Base-by-base conservation (phyloP, 2,888 invertebrate species). In the Pollenia angustigena region DNA sequence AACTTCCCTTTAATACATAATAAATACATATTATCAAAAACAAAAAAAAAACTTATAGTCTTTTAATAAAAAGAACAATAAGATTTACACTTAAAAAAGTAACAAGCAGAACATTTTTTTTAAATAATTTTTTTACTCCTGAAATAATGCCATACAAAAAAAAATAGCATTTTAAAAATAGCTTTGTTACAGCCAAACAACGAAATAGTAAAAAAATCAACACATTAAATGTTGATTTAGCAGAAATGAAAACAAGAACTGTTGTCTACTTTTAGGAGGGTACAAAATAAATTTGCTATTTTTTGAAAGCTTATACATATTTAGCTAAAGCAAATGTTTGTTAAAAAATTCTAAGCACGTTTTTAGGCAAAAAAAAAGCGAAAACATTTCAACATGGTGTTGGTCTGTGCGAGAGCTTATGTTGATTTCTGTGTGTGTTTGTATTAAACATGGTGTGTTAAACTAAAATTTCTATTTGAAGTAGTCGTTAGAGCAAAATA, bases 331-430 rank as follows among this genome's bases (percentile, higher is more conserved):
- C 10, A 40, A 60, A 23, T 23, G 14, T 69, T 44, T 32, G 32
- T 54, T 72, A 18, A 23, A 60, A 54, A 58, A 86, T 86, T 76
- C 83, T 23, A n/a, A 11, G 58, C 86, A 86, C 76, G 86, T 81
- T 78, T 62, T 12, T 42, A 8, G 46, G 56, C 16, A n/a, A 14
- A 69, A 50, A 60, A 48, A 18, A 12, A 42, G 44, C 14, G 42
- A 48, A 32, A 52, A 60, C 40, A 40, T 16, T 14, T 11, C 2
- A 9, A 0, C 8, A n/a, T 0, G 1, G 11, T 9, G 18, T 64
- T 12, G 32, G 64, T n/a, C 48, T 69, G 32, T 58, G 40, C n/a
- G 11, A 71, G 52, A 64, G 42, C 72, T 60, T 54, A 68, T 72
- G 81, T 60, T 40, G 14, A 23, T 23, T 84, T 64, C 48, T 23